These are phyloP conservation scores for Scaptodrosophila latifasciaeformis DNA, from an alignment of 2,888 invertebrate species.

Conservation along the genomic window DNA sequence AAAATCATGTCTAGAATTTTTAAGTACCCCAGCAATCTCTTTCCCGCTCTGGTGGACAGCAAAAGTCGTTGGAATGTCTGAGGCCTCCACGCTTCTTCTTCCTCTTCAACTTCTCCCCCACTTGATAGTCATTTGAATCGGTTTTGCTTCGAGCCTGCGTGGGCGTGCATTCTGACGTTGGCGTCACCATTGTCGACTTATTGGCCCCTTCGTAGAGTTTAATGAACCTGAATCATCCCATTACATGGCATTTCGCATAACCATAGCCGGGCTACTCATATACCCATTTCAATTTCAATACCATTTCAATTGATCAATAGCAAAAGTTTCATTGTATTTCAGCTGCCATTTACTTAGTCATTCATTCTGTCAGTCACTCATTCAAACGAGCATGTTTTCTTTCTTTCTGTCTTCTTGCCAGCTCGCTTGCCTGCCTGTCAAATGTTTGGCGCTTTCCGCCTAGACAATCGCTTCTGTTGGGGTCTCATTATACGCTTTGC, in stretches of 20 bases:
- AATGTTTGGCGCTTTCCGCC: conserved; percentile 30
- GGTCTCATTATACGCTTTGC: conserved; percentile 12
- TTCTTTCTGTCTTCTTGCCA: too few species aligned
- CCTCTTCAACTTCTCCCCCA: background rate
- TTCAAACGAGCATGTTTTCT: too few species aligned
- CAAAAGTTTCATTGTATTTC: conserved; percentile 20
- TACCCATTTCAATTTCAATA: background rate
- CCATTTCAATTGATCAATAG: conserved; percentile 40
- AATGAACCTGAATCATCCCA: conserved; percentile 50
- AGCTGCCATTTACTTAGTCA: too few species aligned
- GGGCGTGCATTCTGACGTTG: background rate
- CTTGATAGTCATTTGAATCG: background rate
- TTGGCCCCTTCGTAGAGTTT: conserved; percentile 38
- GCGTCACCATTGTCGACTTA: conserved; percentile 20
- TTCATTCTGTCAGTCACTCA: too few species aligned
- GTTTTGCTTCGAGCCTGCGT: too few species aligned
- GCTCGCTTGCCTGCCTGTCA: conserved; percentile 19
- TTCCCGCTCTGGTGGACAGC: conserved; percentile 25
- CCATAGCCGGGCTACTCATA: too few species aligned
- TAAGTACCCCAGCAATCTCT: conserved; percentile 33
- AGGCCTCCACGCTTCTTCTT: background rate
- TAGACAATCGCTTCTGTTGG: too few species aligned
- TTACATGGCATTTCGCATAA: conserved; percentile 13
- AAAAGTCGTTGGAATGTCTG: conserved; percentile 29
- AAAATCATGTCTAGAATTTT: conserved; percentile 60